Evolutionary conservation across 2,113 vertebrate species (phyloP), one percentile per base, ranked within the genome.

Genomic region (Pholis gunnellus): DNA sequence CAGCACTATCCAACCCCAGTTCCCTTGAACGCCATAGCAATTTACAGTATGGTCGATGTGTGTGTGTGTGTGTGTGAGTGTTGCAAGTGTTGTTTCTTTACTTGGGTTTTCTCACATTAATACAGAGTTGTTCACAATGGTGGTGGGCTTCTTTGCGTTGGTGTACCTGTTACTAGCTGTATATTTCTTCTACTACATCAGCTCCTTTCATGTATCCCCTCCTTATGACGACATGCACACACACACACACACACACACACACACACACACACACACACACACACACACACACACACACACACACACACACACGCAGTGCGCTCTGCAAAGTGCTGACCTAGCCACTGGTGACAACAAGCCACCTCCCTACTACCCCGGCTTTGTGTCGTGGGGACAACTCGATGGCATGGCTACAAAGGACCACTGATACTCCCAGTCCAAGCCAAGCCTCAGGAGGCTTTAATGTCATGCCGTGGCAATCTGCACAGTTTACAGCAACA

Each of bases 251-350:
- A 59, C 76, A 69, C 27, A 66, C 65, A 72, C 70, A 89, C 82
- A 78, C 29, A 9, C 86, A 85, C 52, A 54, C 52, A 75, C 29
- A 31, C 29, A 31, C 29, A 31, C 29, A 31, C 29, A 31, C 29
- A 89, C 77, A 68, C 70, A 72, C 34, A 65, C 63, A 73, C 70
- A 54, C 52, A 54, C 52, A 54, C 52, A 75, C 73, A 88, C 79
- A 59, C 76, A 69, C 27, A 66, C 65, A 72, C 70, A 87, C 82
- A 78, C 29, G 11, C 86, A 85, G 31, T 86, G 72, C 18, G 44
- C 70, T 80, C 54, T 72, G 74, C 76, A 89, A 88, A 88, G 68
- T 88, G 89, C 91, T 91, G 90, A 92, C 90, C 82, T 76, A 81
- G 85, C 78, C 82, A 27, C 79, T 76, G 59, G 90, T 92, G 85